phyloP scores from a whole-genome alignment of 2,888 invertebrate species.

The Patella pellucida region DNA sequence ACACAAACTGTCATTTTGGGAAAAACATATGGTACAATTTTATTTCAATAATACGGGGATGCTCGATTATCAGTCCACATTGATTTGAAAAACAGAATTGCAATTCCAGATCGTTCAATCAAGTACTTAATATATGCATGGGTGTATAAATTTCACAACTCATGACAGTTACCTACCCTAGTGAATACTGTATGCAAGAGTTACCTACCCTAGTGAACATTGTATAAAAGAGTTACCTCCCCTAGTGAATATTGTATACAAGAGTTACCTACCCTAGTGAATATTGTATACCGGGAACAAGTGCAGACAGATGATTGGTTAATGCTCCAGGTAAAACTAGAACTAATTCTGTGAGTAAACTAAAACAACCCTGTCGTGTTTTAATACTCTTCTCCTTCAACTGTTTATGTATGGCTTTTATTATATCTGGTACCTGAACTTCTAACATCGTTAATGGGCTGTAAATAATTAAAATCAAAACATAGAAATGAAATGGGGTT shows the following conservation, averaged over 20 bases:
- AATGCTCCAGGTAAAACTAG: conserved; percentile 90
- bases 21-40: too few species aligned
- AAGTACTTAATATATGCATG: too few species aligned
- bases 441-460: conserved; percentile 70
- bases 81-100: too few species aligned
- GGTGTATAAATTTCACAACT: too few species aligned
- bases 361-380: conserved; percentile 89
- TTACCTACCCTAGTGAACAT: neutral
- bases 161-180: neutral
- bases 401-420: conserved; percentile 89
- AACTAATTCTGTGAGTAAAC: conserved; percentile 90
- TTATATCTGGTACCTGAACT: conserved; percentile 81
- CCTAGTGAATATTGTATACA: neutral
- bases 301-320: conserved; percentile 84
- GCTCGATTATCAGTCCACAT: too few species aligned
- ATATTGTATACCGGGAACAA: conserved; percentile 91
- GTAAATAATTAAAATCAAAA: conserved; percentile 31
- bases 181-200: neutral
- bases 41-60: too few species aligned
- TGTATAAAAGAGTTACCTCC: neutral
- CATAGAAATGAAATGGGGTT: neutral
- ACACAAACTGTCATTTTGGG: too few species aligned
- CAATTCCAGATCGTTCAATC: too few species aligned
- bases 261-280: conserved; percentile 75
- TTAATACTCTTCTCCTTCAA: conserved; percentile 76